Base-by-base conservation (phyloP, 2,113 vertebrate species). In the Dendropsophus ebraccatus region DNA sequence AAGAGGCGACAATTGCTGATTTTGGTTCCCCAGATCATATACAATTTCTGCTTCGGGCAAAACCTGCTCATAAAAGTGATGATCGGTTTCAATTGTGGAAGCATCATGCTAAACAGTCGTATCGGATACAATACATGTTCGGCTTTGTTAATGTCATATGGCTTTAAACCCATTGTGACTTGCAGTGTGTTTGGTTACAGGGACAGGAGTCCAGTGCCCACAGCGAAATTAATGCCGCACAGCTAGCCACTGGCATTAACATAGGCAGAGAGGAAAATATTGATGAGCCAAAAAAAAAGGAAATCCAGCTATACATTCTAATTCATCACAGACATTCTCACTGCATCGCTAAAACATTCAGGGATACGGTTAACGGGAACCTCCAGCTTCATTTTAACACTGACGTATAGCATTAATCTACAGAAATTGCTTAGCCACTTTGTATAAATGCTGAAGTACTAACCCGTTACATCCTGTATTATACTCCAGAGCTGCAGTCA, bases 41-140 rank as follows among this genome's bases (percentile, higher is more conserved):
- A 30, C 17, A 23, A 30, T 73, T 35, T 80, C 25, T 58, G 49
- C 32, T 54, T 86, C 76, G 2, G 50, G 62, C 67, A 84, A 65
- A 49, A 32, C 84, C 84, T 86, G 76, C 30, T 77, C 23, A 25
- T 35, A 56, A 65, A 83, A 37, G 52, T 16, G 8, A 73, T 7
- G 56, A 30, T 50, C 45, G 16, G 41, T 7, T 82, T 82, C 56
- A 73, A 25, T 50, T 82, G 70, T 17, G 50, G 50, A 56, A 16
- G 28, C n/a, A 50, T 70, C 17, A 52, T 17, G n/a, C 54, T 77
- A 19, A 75, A 52, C 28, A 19, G 3, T 19, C 2, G 30, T 52
- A 32, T 77, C 74, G 52, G 47, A 41, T 30, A 32, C 45, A 47
- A 30, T 30, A 25, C 1, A 52, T 30, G 74, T 21, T 52, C 28